Evolutionary conservation across 53 echinoderm and acorn worm genomes (phyloP).

Genomic region (Patiria pectinifera): DNA sequence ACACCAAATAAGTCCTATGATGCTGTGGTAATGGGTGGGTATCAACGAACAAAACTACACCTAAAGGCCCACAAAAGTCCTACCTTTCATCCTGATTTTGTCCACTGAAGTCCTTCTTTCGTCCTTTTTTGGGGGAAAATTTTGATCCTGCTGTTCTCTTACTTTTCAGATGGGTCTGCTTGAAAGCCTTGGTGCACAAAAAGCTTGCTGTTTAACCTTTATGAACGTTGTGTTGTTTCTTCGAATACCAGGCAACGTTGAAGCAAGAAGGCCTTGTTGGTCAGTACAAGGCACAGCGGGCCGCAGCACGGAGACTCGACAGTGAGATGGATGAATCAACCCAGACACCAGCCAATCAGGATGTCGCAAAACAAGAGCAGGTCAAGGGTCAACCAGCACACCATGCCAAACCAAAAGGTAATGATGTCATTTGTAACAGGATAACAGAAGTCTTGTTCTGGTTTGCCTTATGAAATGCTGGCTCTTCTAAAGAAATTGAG

Average conservation of each 20-base stretch:
- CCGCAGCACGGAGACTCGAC: conserved; percentile 49
- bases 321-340: neutral
- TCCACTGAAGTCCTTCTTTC: too few relatives aligned
- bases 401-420: conserved; percentile 36
- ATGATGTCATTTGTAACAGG: neutral
- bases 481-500: neutral
- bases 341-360: neutral
- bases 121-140: too few relatives aligned
- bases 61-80: too few relatives aligned
- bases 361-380: neutral
- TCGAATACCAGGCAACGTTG: conserved; percentile 75
- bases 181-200: too few relatives aligned
- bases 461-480: neutral
- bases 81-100: too few relatives aligned
- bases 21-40: too few relatives aligned
- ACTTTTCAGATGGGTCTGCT: too few relatives aligned
- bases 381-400: neutral
- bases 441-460: neutral
- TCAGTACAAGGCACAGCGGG: conserved; percentile 74
- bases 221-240: neutral
- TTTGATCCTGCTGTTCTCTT: too few relatives aligned
- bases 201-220: neutral
- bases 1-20: too few relatives aligned
- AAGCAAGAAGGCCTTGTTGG: conserved; percentile 91
- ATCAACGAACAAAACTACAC: too few relatives aligned